A percentile compares a stretch with the other conserved stretches of the same genome.
These are phyloP conservation scores for Monoplex corrugatus DNA, from an alignment of 2,888 invertebrate genomes.

Conservation along the genomic window DNA sequence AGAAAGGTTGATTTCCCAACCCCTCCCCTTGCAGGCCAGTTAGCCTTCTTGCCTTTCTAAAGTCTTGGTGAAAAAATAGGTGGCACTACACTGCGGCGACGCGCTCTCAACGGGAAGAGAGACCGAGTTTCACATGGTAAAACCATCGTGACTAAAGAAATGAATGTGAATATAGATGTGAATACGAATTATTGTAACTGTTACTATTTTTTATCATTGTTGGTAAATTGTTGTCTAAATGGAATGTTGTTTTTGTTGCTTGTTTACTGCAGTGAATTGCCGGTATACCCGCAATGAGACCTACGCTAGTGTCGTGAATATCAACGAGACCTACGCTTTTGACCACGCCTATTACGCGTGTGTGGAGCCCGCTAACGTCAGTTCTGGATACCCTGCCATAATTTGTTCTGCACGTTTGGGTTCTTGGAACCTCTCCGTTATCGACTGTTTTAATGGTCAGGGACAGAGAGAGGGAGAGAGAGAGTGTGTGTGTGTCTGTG, in stretches of 20 bases:
- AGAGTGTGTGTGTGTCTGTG: neutral
- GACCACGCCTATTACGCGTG: neutral
- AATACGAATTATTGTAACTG: neutral
- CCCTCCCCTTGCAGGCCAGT: too few relatives aligned
- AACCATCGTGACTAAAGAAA: too few relatives aligned
- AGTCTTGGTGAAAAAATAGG: too few relatives aligned
- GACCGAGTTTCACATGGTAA: too few relatives aligned
- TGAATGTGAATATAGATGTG: neutral
- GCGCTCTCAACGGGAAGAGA: neutral
- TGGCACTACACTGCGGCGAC: neutral
- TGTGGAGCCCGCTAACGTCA: neutral
- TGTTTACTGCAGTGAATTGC: constrained; percentile 14
- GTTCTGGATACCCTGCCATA: neutral
- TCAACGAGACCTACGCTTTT: neutral
- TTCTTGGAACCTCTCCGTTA: neutral
- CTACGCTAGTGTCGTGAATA: neutral
- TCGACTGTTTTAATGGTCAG: too few relatives aligned
- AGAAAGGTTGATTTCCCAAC: too few relatives aligned
- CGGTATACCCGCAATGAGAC: neutral
- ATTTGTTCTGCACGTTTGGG: neutral
- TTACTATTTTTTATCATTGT: neutral
- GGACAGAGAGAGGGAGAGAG: too few relatives aligned
- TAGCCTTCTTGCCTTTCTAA: too few relatives aligned
- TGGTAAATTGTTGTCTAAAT: too few relatives aligned
- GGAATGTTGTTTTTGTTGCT: neutral